phyloP scores from a whole-genome alignment of 2,797 vertebrate genomes.

The Lutjanus argentimaculatus region DNA sequence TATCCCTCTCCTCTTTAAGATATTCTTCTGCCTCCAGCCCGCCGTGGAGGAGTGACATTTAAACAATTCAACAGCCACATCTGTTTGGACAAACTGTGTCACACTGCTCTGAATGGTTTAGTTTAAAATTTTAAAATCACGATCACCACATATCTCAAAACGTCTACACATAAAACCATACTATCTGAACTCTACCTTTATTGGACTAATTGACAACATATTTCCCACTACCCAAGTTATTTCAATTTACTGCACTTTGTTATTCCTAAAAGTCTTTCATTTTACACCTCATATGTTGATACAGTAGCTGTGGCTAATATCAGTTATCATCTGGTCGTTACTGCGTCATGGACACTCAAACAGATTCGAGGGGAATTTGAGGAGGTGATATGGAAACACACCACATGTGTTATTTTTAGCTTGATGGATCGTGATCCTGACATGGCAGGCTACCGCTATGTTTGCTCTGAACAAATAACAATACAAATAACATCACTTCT shows the following conservation, averaged over 20 bases:
- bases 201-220: background rate
- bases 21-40: too few relatives aligned
- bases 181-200: background rate
- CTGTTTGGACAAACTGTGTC: background rate
- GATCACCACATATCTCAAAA: background rate
- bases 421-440: slow-evolving; percentile 32
- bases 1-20: too few relatives aligned
- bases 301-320: background rate
- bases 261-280: background rate
- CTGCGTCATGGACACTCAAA: slow-evolving; percentile 16
- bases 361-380: slow-evolving; percentile 20
- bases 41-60: background rate
- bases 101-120: background rate
- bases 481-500: background rate
- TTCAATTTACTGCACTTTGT: background rate
- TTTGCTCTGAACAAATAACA: slow-evolving; percentile 37
- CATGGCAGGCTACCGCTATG: slow-evolving; percentile 8
- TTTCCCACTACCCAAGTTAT: background rate
- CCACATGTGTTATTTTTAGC: slow-evolving; percentile 47
- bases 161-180: background rate
- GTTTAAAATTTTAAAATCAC: background rate
- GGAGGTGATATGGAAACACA: slow-evolving; percentile 29
- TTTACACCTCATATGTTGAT: background rate
- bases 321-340: slow-evolving; percentile 3
- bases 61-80: background rate